A percentile compares a stretch with the other conserved stretches of the same genome.
Conservation (phyloP, 2,888 invertebrate species). For the Nymphalis polychloros region DNA sequence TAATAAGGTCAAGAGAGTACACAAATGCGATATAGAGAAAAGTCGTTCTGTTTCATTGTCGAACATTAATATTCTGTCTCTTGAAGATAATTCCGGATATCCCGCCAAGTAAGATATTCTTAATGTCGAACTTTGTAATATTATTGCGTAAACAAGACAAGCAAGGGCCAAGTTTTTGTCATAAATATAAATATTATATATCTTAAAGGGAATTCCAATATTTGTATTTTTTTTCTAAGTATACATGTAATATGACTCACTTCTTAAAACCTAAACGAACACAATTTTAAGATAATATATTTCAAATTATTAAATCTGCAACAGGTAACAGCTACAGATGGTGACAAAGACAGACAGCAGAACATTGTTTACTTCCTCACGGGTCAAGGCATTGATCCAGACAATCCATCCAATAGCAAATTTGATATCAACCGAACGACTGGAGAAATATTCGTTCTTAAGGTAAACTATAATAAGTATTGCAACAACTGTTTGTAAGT, state of each 20-base stretch:
- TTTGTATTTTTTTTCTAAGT: no score
- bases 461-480: conserved; percentile 82
- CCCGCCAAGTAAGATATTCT: conserved; percentile 2
- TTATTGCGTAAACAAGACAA: conserved; percentile 19
- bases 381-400: conserved; percentile 97
- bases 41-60: not conserved
- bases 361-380: conserved; percentile 97
- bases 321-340: conserved; percentile 97
- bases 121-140: conserved; percentile 41
- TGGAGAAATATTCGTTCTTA: conserved; percentile 96
- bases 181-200: conserved; percentile 20
- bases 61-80: conserved; percentile 3
- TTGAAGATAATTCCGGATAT: not conserved
- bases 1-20: not conserved
- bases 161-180: conserved; percentile 49
- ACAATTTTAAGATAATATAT: not conserved
- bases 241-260: no score
- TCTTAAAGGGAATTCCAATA: no score
- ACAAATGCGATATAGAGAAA: not conserved
- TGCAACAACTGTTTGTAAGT: conserved; percentile 6
- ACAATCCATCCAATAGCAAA: conserved; percentile 96
- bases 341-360: conserved; percentile 96
- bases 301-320: conserved; percentile 24
- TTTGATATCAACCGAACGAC: conserved; percentile 98
- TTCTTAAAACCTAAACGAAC: no score